A percentile compares a stretch with the other conserved stretches of the same genome.
These are phyloP conservation scores for Drosophila mercatorum DNA, from an alignment of 2,888 invertebrate genomes.

Conservation along the genomic window DNA sequence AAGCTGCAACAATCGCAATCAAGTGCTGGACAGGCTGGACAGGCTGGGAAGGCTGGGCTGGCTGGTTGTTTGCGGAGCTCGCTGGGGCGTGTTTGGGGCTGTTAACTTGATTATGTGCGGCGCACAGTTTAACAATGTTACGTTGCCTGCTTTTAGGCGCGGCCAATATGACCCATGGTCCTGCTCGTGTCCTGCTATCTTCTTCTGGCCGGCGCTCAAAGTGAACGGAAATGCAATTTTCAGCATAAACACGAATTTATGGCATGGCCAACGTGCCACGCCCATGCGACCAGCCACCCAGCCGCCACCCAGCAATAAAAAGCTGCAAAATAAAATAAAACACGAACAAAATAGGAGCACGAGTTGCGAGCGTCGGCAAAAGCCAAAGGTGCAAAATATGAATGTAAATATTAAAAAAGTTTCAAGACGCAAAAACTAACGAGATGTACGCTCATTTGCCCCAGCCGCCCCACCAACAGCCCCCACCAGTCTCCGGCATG, in stretches of 20 bases:
- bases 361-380: constrained; percentile 34
- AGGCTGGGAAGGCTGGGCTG: neutral
- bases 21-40: constrained; percentile 11
- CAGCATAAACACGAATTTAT: constrained; percentile 78
- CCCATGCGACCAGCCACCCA: neutral
- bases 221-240: constrained; percentile 78
- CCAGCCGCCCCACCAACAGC: neutral
- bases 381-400: constrained; percentile 78
- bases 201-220: constrained; percentile 57
- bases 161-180: constrained; percentile 56
- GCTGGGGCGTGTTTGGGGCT: neutral
- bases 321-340: constrained; percentile 24
- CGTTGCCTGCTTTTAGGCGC: constrained; percentile 76
- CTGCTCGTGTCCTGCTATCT: constrained; percentile 5
- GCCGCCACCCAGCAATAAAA: constrained; percentile 23
- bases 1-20: constrained; percentile 41
- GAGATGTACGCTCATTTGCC: constrained; percentile 77
- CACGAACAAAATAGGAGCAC: neutral
- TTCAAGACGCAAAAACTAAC: constrained; percentile 76
- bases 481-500: neutral
- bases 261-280: constrained; percentile 21
- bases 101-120: constrained; percentile 74
- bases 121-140: constrained; percentile 70
- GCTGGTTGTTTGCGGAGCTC: constrained; percentile 2
- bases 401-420: constrained; percentile 82